Percentiles rank a stretch among this genome's conserved stretches.
Conservation (phyloP, 2,888 invertebrate species). For the Prenolepis imparis region DNA sequence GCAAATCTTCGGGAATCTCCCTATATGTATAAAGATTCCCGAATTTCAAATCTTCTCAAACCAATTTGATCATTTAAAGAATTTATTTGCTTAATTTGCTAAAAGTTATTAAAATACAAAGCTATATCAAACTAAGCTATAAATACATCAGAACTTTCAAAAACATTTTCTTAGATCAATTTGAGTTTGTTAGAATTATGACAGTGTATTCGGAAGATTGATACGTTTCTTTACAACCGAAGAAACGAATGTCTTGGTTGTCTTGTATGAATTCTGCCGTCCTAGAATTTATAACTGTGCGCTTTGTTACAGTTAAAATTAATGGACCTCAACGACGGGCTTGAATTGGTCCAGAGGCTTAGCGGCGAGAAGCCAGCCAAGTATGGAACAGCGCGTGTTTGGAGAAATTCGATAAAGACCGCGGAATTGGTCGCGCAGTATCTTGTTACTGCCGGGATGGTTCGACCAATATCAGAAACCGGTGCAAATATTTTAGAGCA, state of each 20-base stretch:
- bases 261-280: background rate
- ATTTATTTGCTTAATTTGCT: conserved; percentile 42
- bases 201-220: background rate
- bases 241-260: background rate
- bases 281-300: conserved; percentile 18
- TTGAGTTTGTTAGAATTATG: background rate
- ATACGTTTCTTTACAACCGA: background rate
- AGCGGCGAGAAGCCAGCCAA: conserved; percentile 85
- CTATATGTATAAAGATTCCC: background rate
- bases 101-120: background rate
- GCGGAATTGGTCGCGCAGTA: conserved; percentile 88
- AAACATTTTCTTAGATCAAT: background rate
- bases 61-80: background rate
- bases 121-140: background rate
- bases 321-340: conserved; percentile 87
- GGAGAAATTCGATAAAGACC: conserved; percentile 88
- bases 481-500: conserved; percentile 82
- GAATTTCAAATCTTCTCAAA: conserved; percentile 1
- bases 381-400: conserved; percentile 87
- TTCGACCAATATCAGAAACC: conserved; percentile 86
- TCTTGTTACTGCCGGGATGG: conserved; percentile 88
- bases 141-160: background rate
- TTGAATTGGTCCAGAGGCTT: conserved; percentile 87
- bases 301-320: conserved; percentile 86
- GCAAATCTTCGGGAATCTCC: background rate